Evolutionary conservation across 2,888 invertebrate species (phyloP).

Genomic region (Megalurothrips usitatus): DNA sequence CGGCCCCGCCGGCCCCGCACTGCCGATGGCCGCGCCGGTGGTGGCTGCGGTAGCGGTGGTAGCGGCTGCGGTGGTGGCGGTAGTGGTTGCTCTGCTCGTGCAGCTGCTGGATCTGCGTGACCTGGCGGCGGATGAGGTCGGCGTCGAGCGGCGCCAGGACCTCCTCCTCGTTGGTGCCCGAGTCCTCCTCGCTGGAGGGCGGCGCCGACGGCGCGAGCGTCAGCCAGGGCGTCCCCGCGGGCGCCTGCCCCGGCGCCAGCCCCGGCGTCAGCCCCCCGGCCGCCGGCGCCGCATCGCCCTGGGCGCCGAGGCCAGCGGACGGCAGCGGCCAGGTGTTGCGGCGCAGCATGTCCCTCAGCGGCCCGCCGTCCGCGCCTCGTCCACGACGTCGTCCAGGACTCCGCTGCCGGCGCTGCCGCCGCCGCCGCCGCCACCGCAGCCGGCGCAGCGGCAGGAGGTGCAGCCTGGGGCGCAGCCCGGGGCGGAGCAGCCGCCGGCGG

Average conservation of each 20-base stretch:
- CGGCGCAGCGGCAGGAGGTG: neutral
- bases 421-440: neutral
- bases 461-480: too few relatives aligned
- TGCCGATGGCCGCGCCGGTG: neutral
- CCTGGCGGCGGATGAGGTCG: neutral
- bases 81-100: slow-evolving; percentile 3
- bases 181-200: slow-evolving; percentile 15
- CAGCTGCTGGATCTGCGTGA: slow-evolving; percentile 2
- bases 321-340: slow-evolving; percentile 1
- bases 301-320: neutral
- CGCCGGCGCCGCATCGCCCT: neutral
- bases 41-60: neutral
- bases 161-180: slow-evolving; percentile 10
- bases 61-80: neutral
- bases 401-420: neutral
- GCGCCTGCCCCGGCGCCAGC: neutral
- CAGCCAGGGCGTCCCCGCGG: neutral
- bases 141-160: slow-evolving; percentile 16
- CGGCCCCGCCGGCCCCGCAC: neutral
- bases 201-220: neutral
- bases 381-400: neutral
- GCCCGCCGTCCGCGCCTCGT: neutral
- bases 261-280: neutral
- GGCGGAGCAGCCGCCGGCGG: too few relatives aligned
- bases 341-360: neutral